Conservation (phyloP, 2,888 invertebrate genomes). For the Agrochola circellaris region DNA sequence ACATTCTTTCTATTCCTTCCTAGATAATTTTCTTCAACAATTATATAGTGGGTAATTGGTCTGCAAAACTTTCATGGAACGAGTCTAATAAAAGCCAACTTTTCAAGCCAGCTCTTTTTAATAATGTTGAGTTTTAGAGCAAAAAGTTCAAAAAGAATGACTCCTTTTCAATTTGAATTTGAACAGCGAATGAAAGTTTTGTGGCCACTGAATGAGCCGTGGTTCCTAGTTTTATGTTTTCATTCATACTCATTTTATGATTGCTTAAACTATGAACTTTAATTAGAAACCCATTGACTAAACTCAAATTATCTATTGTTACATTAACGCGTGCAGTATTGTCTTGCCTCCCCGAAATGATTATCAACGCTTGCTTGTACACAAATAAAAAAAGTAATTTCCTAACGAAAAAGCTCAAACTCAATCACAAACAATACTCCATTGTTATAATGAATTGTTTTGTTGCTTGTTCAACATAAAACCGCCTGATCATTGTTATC, state of each 20-base stretch:
- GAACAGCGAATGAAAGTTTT: slow-evolving; percentile 19
- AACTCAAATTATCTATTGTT: slow-evolving; percentile 65
- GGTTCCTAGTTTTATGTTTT: slow-evolving; percentile 21
- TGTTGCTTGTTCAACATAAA: slow-evolving; percentile 81
- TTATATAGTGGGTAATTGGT: slow-evolving; percentile 28
- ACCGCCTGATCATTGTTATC: slow-evolving; percentile 82
- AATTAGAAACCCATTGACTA: slow-evolving; percentile 62
- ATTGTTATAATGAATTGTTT: slow-evolving; percentile 87
- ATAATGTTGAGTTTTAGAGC: slow-evolving; percentile 33
- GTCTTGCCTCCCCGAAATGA: slow-evolving; percentile 76
- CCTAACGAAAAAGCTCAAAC: slow-evolving; percentile 78
- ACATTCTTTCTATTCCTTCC: not conserved
- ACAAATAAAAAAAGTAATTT: slow-evolving; percentile 78
- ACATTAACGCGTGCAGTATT: slow-evolving; percentile 69
- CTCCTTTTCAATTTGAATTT: slow-evolving; percentile 36
- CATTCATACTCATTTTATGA: slow-evolving; percentile 42
- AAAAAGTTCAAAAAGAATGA: slow-evolving; percentile 19
- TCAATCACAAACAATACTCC: slow-evolving; percentile 85
- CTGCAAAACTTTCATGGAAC: slow-evolving; percentile 34
- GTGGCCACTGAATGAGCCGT: slow-evolving; percentile 12
- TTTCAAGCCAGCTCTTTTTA: slow-evolving; percentile 37
- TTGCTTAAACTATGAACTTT: slow-evolving; percentile 44
- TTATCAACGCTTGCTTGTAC: slow-evolving; percentile 67
- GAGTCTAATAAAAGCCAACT: slow-evolving; percentile 40
- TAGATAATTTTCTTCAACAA: slow-evolving; percentile 3